Percentiles rank a stretch among this genome's conserved stretches.
These are phyloP conservation scores for Coecobrya sp. DNA, from an alignment of 2,888 invertebrate species.

Conservation along the genomic window DNA sequence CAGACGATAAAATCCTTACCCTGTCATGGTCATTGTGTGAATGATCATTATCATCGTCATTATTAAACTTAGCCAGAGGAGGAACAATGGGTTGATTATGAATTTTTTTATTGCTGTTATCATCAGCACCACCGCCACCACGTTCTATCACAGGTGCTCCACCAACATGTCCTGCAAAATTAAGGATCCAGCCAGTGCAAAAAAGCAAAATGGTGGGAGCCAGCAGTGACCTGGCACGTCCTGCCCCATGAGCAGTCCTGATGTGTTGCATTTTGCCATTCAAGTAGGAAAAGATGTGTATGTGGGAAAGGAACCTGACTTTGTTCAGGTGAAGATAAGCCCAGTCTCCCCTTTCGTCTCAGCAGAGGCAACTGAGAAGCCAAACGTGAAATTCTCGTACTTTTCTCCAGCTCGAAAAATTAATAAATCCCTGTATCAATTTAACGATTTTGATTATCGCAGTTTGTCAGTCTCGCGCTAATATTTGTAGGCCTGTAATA, in stretches of 20 bases:
- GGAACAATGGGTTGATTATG: neutral
- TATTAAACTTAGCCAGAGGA: neutral
- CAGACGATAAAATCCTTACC: neutral
- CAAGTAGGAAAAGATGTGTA: slow-evolving; percentile 8
- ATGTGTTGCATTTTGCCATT: slow-evolving; percentile 65
- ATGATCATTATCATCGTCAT: neutral
- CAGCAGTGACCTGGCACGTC: slow-evolving; percentile 53
- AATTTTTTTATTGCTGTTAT: neutral
- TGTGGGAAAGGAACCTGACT: slow-evolving; percentile 10
- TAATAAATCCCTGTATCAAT: neutral
- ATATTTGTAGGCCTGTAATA: too few species aligned
- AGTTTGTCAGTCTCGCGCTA: too few species aligned
- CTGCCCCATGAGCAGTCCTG: slow-evolving; percentile 24
- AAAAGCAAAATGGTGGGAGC: slow-evolving; percentile 56
- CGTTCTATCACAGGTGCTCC: slow-evolving; percentile 45
- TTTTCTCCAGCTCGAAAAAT: slow-evolving; percentile 72
- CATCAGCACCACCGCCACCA: neutral
- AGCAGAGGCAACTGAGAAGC: slow-evolving; percentile 45
- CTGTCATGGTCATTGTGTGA: neutral
- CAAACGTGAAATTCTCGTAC: slow-evolving; percentile 8
- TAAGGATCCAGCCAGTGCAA: slow-evolving; percentile 73
- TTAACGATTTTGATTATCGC: too few species aligned
- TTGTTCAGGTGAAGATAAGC: neutral
- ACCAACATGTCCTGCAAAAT: neutral
- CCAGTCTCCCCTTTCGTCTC: slow-evolving; percentile 63